Evolutionary conservation across 2,113 vertebrate species (phyloP), one percentile per base, ranked within the genome.

Genomic region (Chaetura pelagica): DNA sequence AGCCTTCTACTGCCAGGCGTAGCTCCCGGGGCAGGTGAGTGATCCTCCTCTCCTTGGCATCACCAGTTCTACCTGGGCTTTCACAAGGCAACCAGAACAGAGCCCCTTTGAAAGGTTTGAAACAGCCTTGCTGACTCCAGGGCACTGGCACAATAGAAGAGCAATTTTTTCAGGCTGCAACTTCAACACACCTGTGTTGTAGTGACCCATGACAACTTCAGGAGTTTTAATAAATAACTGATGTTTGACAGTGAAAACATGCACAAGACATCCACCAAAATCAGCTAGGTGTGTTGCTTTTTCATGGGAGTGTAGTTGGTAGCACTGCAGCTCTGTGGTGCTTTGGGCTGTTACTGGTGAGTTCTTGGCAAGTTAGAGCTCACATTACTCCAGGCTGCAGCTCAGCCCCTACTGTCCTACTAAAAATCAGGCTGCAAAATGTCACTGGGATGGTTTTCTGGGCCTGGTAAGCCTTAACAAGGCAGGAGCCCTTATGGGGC

Each of bases 21-120:
- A 98, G 98, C 94, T 98, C 98, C 2, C 98, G 99, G 7, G 98
- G 98, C 94, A 99, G 99, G 99, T 99, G 90, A 97, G 98, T 95
- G 44, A 48, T 38, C 66, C 58, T 64, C 48, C 68, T 40, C 49
- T 32, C 21, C 7, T 17, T 14, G 8, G 48, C 3, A 1, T 26
- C 10, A n/a, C 32, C 46, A 18, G 23, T 62, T 76, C 30, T 2
- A 1, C 38, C 34, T 5, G 0, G 9, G 26, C 74, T 69, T 58
- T 46, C 71, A 38, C 20, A 19, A 21, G 51, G 19, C 1, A 7
- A 38, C 27, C 32, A 32, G n/a, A 40, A 0, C 29, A 44, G 15
- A 85, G 46, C 46, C 12, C 27, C 51, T 85, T 52, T 9, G 7
- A 51, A 54, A 68, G 48, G 40, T 52, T 24, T 51, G 22, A 30